phyloP scores from a whole-genome alignment of 2,888 invertebrate species.

The Drosophila formosana region DNA sequence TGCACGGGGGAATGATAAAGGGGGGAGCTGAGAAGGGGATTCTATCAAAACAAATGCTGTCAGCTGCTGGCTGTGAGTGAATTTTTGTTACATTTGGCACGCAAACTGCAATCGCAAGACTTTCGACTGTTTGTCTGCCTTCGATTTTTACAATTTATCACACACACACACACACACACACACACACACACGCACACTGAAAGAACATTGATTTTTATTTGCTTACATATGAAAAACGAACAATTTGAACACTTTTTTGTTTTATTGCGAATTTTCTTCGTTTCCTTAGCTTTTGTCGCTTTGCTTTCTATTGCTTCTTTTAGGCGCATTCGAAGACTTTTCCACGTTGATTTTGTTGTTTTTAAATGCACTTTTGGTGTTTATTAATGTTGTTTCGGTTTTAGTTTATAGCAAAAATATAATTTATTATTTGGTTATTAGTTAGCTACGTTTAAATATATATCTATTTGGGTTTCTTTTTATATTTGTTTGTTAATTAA shows the following conservation, averaged over 20 bases:
- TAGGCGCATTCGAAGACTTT: conserved; percentile 29
- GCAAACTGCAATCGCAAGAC: conserved; percentile 54
- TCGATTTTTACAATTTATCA: conserved; percentile 72
- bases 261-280: conserved; percentile 15
- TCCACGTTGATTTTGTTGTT: conserved; percentile 10
- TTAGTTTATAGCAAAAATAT: conserved; percentile 67
- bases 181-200: conserved; percentile 19
- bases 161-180: conserved; percentile 13
- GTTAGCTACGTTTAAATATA: conserved; percentile 19
- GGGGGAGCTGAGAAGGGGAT: neutral
- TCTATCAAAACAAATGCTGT: conserved; percentile 65
- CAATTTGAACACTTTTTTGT: conserved; percentile 51
- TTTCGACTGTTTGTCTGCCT: conserved; percentile 74
- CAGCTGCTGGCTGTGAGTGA: conserved; percentile 71
- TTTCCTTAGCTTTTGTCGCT: conserved; percentile 2
- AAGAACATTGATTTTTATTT: conserved; percentile 56
- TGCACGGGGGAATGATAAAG: neutral
- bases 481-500: conserved; percentile 21
- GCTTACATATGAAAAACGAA: conserved; percentile 58
- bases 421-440: conserved; percentile 36
- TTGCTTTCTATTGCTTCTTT: conserved; percentile 41
- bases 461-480: conserved; percentile 26
- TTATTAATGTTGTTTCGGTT: conserved; percentile 19
- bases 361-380: conserved; percentile 78
- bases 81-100: conserved; percentile 63